phyloP scores from a whole-genome alignment of 1,140 invertebrate species.

The Ostrea denselamellosa region DNA sequence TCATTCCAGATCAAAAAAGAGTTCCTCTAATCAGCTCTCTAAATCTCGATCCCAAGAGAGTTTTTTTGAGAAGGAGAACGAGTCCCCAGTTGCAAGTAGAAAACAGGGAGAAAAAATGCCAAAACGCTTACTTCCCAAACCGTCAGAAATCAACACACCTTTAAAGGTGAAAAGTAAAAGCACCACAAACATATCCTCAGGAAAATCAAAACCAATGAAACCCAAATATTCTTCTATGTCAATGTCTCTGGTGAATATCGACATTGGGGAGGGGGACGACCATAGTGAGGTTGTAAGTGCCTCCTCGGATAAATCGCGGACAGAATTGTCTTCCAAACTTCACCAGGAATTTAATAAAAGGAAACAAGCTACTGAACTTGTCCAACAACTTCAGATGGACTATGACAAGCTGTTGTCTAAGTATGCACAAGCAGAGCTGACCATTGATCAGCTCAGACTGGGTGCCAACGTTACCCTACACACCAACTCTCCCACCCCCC shows the following conservation, averaged over 20 bases:
- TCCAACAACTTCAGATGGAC: constrained; percentile 76
- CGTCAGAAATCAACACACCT: constrained; percentile 62
- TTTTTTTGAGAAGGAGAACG: constrained; percentile 63
- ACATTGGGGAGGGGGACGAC: constrained; percentile 59
- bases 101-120: constrained; percentile 63
- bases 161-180: constrained; percentile 72
- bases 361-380: constrained; percentile 74
- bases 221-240: constrained; percentile 69
- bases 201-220: constrained; percentile 67
- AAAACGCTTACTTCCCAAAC: constrained; percentile 70
- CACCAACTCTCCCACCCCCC: constrained; percentile 72
- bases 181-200: constrained; percentile 61
- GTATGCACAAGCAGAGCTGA: constrained; percentile 78
- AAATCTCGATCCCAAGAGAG: constrained; percentile 70
- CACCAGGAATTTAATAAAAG: constrained; percentile 72
- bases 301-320: constrained; percentile 63
- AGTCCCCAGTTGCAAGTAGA: constrained; percentile 50
- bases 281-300: constrained; percentile 58
- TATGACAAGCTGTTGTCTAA: constrained; percentile 77
- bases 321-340: constrained; percentile 69
- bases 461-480: constrained; percentile 74
- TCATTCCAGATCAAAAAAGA: constrained; percentile 47
- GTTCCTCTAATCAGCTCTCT: constrained; percentile 48
- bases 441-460: constrained; percentile 78
- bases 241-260: constrained; percentile 53